Conservation (phyloP, 2,113 vertebrate genomes). For the Halichoerus grypus region DNA sequence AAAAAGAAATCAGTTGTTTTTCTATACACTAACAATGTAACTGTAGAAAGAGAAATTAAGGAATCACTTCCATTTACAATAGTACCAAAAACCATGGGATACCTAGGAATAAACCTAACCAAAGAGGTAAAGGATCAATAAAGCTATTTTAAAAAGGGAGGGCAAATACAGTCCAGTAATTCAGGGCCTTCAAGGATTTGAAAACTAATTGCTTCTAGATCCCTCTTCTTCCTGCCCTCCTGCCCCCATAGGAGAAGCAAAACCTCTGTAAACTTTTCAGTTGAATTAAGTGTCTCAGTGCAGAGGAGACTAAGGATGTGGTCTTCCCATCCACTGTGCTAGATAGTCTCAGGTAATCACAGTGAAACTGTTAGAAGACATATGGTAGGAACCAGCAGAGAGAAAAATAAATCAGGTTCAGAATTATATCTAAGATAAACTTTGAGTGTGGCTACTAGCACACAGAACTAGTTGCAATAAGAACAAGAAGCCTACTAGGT, state of each 20-base stretch:
- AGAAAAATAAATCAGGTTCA: background rate
- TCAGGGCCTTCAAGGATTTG: background rate
- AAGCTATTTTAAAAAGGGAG: background rate
- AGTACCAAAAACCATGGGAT: too few species aligned
- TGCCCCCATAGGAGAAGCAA: background rate
- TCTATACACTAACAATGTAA: too few species aligned
- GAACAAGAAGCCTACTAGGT: background rate
- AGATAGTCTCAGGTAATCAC: background rate
- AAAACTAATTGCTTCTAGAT: background rate
- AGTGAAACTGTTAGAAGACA: background rate
- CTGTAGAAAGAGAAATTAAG: too few species aligned
- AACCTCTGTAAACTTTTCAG: background rate
- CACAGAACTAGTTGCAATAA: background rate
- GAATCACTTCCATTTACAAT: too few species aligned
- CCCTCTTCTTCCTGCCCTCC: background rate
- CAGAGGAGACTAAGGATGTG: background rate
- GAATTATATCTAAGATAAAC: background rate
- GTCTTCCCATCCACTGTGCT: background rate
- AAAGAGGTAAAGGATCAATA: too few species aligned
- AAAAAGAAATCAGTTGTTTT: too few species aligned
- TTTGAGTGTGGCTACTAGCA: background rate
- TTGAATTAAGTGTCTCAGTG: background rate
- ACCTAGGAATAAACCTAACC: too few species aligned
- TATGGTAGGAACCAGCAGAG: background rate
- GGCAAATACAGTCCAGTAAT: background rate